A percentile compares a stretch with the other conserved stretches of the same genome.
Evolutionary conservation across 2,113 vertebrate species (phyloP).

Genomic region (Pardalotus punctatus): DNA sequence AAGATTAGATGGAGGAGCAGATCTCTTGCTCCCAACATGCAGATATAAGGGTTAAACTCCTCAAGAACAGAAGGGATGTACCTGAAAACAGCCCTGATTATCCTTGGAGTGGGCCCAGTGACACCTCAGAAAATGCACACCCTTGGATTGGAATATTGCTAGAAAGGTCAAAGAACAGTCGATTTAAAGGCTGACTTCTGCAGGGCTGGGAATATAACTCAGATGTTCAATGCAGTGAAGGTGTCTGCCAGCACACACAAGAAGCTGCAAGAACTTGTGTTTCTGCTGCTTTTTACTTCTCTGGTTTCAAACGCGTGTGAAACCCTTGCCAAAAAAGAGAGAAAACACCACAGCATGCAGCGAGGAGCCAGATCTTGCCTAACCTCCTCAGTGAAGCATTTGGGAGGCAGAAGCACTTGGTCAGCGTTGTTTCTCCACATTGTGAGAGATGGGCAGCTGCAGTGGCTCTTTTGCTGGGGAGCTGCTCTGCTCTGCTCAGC

Average conservation of each 20-base stretch:
- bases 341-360: not conserved
- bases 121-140: not conserved
- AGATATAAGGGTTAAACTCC: not conserved
- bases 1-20: not conserved
- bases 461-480: not conserved
- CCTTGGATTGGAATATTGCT: not conserved
- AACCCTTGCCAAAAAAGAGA: not conserved
- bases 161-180: not conserved
- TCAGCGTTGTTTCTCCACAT: not conserved
- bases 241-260: not conserved
- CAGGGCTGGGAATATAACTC: not conserved
- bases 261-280: not conserved
- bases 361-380: not conserved
- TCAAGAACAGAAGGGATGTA: not conserved
- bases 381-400: not conserved
- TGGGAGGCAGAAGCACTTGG: accelerated
- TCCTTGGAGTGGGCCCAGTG: not conserved
- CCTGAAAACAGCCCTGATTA: not conserved
- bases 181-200: not conserved
- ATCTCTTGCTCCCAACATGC: not conserved
- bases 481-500: not conserved
- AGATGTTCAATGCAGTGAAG: accelerated
- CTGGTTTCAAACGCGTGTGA: not conserved
- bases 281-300: not conserved
- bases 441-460: not conserved